phyloP scores from a whole-genome alignment of 53 echinoderm and acorn worm genomes.

The Astropecten irregularis region DNA sequence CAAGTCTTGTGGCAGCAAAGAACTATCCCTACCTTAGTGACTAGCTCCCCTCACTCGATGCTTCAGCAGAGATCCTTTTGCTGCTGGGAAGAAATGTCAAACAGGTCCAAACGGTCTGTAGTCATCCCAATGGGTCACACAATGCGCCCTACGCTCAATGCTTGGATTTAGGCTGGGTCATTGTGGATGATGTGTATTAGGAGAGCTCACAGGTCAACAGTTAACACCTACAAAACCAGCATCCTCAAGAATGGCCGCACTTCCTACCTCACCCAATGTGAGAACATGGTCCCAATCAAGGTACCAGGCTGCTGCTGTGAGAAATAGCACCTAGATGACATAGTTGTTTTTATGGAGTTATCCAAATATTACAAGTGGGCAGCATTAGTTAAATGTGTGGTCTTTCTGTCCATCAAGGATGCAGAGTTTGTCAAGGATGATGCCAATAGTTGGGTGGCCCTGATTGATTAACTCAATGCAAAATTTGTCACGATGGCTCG shows the following conservation, averaged over 20 bases:
- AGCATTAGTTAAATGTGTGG: not conserved
- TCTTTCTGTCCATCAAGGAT: conserved; percentile 6
- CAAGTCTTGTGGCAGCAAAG: conserved; percentile 38
- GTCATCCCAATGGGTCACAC: conserved; percentile 33
- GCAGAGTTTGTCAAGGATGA: not conserved
- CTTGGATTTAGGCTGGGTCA: conserved; percentile 60
- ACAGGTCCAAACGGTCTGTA: conserved; percentile 37
- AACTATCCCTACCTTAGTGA: conserved; percentile 47
- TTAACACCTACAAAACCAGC: conserved; percentile 35
- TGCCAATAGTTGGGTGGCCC: conserved; percentile 24
- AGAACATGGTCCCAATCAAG: conserved; percentile 18
- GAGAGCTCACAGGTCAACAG: conserved; percentile 3
- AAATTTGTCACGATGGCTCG: too few species aligned
- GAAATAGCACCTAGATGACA: not conserved
- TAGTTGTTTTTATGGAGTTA: not conserved
- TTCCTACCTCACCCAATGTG: conserved; percentile 32
- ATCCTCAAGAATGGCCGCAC: conserved; percentile 37
- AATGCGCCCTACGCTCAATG: conserved; percentile 50
- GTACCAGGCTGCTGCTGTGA: not conserved
- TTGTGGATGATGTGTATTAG: conserved; percentile 59
- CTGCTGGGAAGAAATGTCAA: conserved; percentile 53
- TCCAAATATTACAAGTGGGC: conserved; percentile 8
- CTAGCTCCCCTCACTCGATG: conserved; percentile 25
- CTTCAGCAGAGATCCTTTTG: conserved; percentile 22
- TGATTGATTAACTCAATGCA: too few species aligned